These are phyloP conservation scores for Xiphorhynchus elegans DNA, from an alignment of 2,113 vertebrate genomes.

Conservation along the genomic window DNA sequence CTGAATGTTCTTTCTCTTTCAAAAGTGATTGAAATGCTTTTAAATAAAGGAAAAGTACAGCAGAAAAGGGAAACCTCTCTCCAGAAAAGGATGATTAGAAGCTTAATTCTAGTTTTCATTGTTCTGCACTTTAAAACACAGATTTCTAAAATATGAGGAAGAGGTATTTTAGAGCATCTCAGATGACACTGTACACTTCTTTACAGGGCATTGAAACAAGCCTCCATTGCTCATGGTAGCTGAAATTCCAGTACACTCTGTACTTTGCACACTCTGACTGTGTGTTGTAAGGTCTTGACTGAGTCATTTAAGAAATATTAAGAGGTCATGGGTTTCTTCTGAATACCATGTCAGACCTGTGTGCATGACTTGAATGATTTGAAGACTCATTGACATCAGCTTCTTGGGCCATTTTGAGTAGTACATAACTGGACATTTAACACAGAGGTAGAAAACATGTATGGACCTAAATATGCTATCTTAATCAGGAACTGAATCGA, in stretches of 20 bases:
- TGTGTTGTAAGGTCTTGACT: background rate
- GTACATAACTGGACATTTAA: background rate
- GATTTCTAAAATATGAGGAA: background rate
- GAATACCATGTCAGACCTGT: background rate
- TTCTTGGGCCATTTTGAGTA: background rate
- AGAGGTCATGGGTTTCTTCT: background rate
- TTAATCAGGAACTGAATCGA: background rate
- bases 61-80: background rate
- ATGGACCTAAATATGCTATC: background rate
- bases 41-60: constrained; percentile 38
- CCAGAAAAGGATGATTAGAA: background rate
- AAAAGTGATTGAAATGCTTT: constrained; percentile 18
- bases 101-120: background rate
- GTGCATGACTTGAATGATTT: background rate
- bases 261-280: background rate
- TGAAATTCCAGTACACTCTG: background rate
- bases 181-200: background rate
- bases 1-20: background rate
- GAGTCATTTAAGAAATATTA: background rate
- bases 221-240: accelerated
- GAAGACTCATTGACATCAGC: background rate
- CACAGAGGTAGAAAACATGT: background rate
- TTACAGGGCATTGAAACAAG: background rate
- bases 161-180: background rate
- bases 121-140: background rate